Evolutionary conservation across 2,797 vertebrate genomes (phyloP), one percentile per base, ranked within the genome.

Genomic region (Hemitrygon akajei): DNA sequence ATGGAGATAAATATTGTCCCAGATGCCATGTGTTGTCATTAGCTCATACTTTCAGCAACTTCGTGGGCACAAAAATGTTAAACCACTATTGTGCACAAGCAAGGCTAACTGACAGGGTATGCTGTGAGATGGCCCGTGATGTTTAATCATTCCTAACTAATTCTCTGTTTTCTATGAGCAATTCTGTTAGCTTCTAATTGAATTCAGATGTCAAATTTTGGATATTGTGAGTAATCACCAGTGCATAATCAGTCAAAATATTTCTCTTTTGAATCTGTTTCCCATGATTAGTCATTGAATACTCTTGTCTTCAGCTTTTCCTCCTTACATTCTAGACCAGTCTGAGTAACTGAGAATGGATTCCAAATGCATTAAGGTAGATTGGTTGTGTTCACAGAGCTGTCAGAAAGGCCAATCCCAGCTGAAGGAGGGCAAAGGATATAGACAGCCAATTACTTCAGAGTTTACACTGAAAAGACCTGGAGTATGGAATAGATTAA

Each of bases 321-420:
- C 91, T 93, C 91, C 91, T 93, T 75, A 76, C n/a, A 76, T 93
- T 75, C 47, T 76, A 25, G 69, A 56, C 91, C 30, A 71, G 27
- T 56, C 71, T 93, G 22, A 18, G 37, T 93, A 93, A 76, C 69
- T 25, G 14, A 7, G 73, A 76, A 76, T 75, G 91, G 60, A 89
- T 89, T 93, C 91, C 47, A 75, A 93, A 75, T 93, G 69, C 47
- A 93, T 89, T 69, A 76, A 93, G 71, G 91, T 89, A 89, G 86
- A 69, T 69, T 69, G 86, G 60, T 89, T 89, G 37, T 37, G 63
- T 37, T 37, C 60, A 92, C 40, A 92, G 69, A 91, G 10, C 66
- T 91, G 89, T 91, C 66, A 40, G 89, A 91, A 93, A 89, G 37
- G 27, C 69, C 34, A 93, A 93, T 76, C 71, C 71, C 40, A 30